Base-by-base conservation (phyloP, 2,113 vertebrate genomes). In the Corvus moneduloides region DNA sequence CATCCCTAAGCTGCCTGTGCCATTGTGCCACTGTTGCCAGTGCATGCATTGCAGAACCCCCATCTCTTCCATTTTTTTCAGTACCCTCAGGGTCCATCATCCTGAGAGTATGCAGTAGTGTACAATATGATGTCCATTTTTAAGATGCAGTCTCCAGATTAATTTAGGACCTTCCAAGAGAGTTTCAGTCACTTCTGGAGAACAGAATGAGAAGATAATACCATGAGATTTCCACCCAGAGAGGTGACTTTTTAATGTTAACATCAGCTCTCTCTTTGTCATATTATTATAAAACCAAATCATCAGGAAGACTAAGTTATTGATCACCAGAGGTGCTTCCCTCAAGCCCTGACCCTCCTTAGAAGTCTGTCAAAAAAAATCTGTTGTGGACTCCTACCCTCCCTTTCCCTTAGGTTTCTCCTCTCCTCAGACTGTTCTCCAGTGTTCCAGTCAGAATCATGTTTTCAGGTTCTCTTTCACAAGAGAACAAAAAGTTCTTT, bases 331-430 rank as follows among this genome's bases (percentile, higher is more conserved):
- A 75, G 24, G 3, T 41, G 16, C 33, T 85, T 94, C 17, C 26
- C 17, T 82, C 28, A 37, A 64, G 19, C 2, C 3, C 19, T 82
- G 77, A 20, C 16, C 5, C 62, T 71, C 35, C 11, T 52, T 61
- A 48, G 24, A 56, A 7, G 19, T 67, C 46, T 95, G 35, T 54
- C 5, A n/a, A 83, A 83, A 81, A 43, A 41, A 51, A 37, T 35
- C 17, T 44, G 6, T 39, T 10, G 3, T 22, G 2, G n/a, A 19
- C 21, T 95, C 18, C 16, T 69, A 11, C 16, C 14, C 18, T 49
- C 11, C 0, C 0, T 74, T 83, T 83, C 11, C 18, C 27, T 51
- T 10, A 0, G 11, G 2, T 48, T 77, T 92, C 63, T 68, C 1
- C 11, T 49, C 17, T 90, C 7, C 27, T 82, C 10, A 27, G 10